A percentile compares a stretch with the other conserved stretches of the same genome.
These are phyloP conservation scores for Empis livida DNA, from an alignment of 2,888 invertebrate species.

Conservation along the genomic window DNA sequence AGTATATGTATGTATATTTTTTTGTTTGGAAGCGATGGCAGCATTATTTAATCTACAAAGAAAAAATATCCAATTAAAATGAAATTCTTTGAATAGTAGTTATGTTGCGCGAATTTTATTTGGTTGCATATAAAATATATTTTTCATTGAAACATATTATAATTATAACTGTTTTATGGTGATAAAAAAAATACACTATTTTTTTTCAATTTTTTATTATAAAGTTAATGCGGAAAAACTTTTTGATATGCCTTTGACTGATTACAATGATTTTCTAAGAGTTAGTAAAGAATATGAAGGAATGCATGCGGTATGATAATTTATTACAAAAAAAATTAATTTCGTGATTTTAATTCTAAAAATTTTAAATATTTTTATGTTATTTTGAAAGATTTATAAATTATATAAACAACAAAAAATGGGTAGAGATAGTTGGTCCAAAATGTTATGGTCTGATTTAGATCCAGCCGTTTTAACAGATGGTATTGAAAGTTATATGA, in stretches of 20 bases:
- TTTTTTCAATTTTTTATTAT: slow-evolving; percentile 17
- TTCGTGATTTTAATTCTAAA: no score
- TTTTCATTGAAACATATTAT: no score
- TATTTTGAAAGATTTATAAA: slow-evolving; percentile 44
- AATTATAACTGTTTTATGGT: no score
- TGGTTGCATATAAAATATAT: no score
- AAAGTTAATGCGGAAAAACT: slow-evolving; percentile 65
- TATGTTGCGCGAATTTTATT: no score
- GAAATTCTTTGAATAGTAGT: no score
- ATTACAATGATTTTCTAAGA: slow-evolving; percentile 61
- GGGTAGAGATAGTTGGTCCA: slow-evolving; percentile 69
- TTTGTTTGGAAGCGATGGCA: no score
- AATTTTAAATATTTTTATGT: neutral
- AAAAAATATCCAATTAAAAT: no score
- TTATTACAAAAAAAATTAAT: neutral
- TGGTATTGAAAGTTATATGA: slow-evolving; percentile 74
- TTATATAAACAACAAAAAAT: slow-evolving; percentile 66
- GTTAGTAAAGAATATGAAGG: slow-evolving; percentile 48
- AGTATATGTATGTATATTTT: no score
- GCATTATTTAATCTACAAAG: no score
- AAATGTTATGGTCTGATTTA: slow-evolving; percentile 76
- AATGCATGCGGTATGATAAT: slow-evolving; percentile 42
- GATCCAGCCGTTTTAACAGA: slow-evolving; percentile 74
- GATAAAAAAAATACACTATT: neutral
- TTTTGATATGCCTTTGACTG: slow-evolving; percentile 75